phyloP scores from a whole-genome alignment of 2,888 invertebrate genomes.

The Lobophora halterata region DNA sequence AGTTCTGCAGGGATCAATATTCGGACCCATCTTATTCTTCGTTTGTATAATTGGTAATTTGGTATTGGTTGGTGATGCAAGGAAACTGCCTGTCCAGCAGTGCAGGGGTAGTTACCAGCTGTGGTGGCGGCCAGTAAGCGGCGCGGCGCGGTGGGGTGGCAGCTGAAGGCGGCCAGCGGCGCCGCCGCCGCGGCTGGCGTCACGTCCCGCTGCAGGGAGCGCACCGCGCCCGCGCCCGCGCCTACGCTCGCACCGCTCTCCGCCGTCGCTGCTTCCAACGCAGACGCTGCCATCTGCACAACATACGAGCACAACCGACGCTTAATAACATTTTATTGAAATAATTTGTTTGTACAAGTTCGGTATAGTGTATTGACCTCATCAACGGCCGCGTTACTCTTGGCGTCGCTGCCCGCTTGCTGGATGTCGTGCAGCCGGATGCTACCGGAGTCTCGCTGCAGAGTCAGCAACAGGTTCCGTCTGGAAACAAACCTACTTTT shows the following conservation, averaged over 20 bases:
- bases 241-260: conserved; percentile 39
- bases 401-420: conserved; percentile 50
- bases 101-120: too few species aligned
- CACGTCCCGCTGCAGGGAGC: conserved; percentile 51
- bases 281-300: conserved; percentile 39
- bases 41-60: too few species aligned
- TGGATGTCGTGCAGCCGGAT: conserved; percentile 93
- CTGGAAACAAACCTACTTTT: conserved; percentile 44
- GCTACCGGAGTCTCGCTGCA: conserved; percentile 88
- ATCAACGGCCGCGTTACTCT: conserved; percentile 33
- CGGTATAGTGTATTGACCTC: conserved; percentile 34
- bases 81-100: too few species aligned
- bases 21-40: too few species aligned
- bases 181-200: conserved; percentile 65
- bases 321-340: too few species aligned
- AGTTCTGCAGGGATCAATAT: too few species aligned
- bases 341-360: too few species aligned
- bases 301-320: too few species aligned
- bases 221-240: conserved; percentile 56
- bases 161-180: conserved; percentile 88
- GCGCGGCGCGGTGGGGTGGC: conserved; percentile 93
- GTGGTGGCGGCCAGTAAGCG: conserved; percentile 85
- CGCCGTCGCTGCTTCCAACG: conserved; percentile 50
- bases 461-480: conserved; percentile 88
- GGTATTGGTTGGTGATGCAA: too few species aligned